Evolutionary conservation across 2,888 invertebrate genomes (phyloP), one percentile per base, ranked within the genome.

Genomic region (Clitarchus hookeri): DNA sequence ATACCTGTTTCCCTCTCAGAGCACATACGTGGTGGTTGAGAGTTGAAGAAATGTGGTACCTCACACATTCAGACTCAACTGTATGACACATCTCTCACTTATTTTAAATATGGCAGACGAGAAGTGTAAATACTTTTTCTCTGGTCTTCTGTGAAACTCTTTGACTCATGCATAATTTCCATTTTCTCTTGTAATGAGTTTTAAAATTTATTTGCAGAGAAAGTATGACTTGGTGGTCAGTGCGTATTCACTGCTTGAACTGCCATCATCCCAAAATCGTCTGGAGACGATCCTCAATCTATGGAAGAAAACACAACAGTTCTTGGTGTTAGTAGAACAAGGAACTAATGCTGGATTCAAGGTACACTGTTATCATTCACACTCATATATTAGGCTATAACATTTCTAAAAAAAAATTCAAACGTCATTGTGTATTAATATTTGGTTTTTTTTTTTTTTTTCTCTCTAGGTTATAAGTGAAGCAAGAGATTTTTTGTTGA

Each of bases 281-380:
- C 91, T 96, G 84, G 94, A 96, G 89, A 93, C 94, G 0, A 91
- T 98, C 86, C 92, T 95, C 84, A 96, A 95, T 89, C 92, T 98
- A 13, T 98, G 98, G 98, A 94, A 94, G 85, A 98, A 97, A 92
- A 97, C 98, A 0, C 93, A 95, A 88, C 94, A 95, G 19, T 97
- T 96, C 90, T 92, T 98, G 90, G 93, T 98, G 23, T 92, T 98
- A 8, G 94, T 97, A 0, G 98, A 98, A 91, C 94, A 95, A 88
- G 98, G 98, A 9, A 95, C 95, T 0, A 94, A 94, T 88, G 95
- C 96, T 79, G 98, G 98, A 3, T 98, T 96, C 90, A 93, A 94
- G 90, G 93, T 97, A 89, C 65, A 23, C 13, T 19, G 0, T n/a
- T 65, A 11, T 65, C 16, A 23, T 19, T n/a, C 16, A n/a, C n/a